A percentile compares a stretch with the other conserved stretches of the same genome.
Evolutionary conservation across 2,888 invertebrate species (phyloP).

Genomic region (Acronicta aceris): DNA sequence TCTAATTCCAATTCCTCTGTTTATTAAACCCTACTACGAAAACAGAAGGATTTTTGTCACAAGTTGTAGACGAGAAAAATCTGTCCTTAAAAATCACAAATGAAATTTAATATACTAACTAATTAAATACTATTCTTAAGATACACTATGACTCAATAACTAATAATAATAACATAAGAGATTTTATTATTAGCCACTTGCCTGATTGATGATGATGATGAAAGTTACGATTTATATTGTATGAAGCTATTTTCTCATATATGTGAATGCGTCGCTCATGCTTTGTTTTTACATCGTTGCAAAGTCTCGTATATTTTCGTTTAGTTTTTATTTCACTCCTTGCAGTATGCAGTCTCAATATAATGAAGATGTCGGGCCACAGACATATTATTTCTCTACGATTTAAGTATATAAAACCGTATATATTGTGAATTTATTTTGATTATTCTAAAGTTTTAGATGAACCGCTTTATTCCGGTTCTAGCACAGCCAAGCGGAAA

Average conservation of each 20-base stretch:
- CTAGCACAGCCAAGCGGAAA: slow-evolving; percentile 9
- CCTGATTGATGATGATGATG: no score
- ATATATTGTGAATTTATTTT: slow-evolving; percentile 7
- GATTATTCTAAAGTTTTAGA: neutral
- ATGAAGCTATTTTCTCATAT: slow-evolving; percentile 26
- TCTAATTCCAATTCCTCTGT: no score
- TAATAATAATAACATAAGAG: no score
- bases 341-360: slow-evolving; percentile 40
- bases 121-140: no score
- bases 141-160: no score
- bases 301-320: slow-evolving; percentile 30
- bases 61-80: no score
- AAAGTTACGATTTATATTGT: slow-evolving; percentile 40
- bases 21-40: no score
- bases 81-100: no score
- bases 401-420: neutral
- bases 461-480: neutral
- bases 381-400: slow-evolving; percentile 11
- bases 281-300: slow-evolving; percentile 20
- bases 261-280: slow-evolving; percentile 15
- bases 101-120: no score
- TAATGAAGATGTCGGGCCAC: neutral
- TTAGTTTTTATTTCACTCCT: slow-evolving; percentile 25
- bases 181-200: slow-evolving; percentile 32
- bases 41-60: no score